Conservation (phyloP, 2,113 vertebrate species). For the Gymnocephalus cernua region DNA sequence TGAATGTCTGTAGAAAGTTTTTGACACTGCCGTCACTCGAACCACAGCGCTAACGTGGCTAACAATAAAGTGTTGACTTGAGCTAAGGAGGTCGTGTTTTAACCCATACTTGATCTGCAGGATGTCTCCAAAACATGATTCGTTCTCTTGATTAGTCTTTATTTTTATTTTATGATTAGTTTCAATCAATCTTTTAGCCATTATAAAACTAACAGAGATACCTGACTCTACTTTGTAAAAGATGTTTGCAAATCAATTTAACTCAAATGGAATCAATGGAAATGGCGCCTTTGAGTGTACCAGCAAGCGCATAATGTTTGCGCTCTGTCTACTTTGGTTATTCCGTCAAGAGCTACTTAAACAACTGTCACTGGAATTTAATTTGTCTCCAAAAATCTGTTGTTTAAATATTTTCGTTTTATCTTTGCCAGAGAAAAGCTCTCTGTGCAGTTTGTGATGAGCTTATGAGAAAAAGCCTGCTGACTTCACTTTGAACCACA, state of each 20-base stretch:
- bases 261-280: neutral
- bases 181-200: neutral
- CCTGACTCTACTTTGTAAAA: neutral
- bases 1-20: neutral
- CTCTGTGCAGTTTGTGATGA: conserved; percentile 5
- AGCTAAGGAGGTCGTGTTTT: neutral
- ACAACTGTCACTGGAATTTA: conserved; percentile 9
- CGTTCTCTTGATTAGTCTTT: no score
- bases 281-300: neutral
- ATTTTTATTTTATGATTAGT: neutral
- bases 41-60: neutral
- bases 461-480: conserved; percentile 9
- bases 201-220: neutral
- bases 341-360: conserved; percentile 10
- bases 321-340: conserved; percentile 3
- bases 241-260: neutral
- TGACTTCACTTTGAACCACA: conserved; percentile 7
- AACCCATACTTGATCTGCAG: neutral
- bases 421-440: conserved; percentile 20
- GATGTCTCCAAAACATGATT: neutral
- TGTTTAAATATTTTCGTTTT: conserved; percentile 26
- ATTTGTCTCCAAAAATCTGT: conserved; percentile 27
- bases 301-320: conserved; percentile 1
- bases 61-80: neutral
- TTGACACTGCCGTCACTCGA: neutral